Conservation (phyloP, 2,113 vertebrate genomes). For the Stigmatopora argus region DNA sequence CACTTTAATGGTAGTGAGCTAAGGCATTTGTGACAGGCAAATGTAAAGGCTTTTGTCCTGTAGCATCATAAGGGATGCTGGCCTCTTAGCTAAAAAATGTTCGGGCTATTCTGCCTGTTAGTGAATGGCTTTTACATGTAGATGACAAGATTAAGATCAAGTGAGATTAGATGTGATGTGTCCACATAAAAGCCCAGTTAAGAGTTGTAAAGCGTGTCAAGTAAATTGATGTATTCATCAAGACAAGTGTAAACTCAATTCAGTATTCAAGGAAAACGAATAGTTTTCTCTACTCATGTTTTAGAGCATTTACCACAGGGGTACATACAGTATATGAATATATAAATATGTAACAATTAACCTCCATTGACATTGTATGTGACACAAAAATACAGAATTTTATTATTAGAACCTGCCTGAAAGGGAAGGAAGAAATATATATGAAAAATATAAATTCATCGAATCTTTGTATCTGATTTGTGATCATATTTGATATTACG, state of each 20-base stretch:
- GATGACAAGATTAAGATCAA: slow-evolving; percentile 40
- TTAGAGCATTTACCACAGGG: no score
- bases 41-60: slow-evolving; percentile 32
- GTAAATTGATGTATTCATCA: slow-evolving; percentile 31
- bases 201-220: slow-evolving; percentile 22
- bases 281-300: no score
- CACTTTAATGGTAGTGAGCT: slow-evolving; percentile 13
- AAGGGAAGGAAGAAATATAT: no score
- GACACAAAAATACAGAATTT: no score
- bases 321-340: no score
- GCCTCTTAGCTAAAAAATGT: slow-evolving; percentile 22
- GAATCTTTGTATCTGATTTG: no score
- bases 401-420: no score
- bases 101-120: slow-evolving; percentile 43
- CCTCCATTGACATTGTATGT: no score
- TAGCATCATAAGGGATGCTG: slow-evolving; percentile 27
- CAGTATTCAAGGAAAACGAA: no score
- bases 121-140: slow-evolving; percentile 27
- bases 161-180: slow-evolving; percentile 20
- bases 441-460: no score
- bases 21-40: slow-evolving; percentile 10
- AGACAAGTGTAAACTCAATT: slow-evolving; percentile 22
- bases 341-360: no score
- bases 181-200: slow-evolving; percentile 34
- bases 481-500: no score